These are phyloP conservation scores for Calliphora vomitoria DNA, from an alignment of 2,888 invertebrate genomes.

Conservation along the genomic window DNA sequence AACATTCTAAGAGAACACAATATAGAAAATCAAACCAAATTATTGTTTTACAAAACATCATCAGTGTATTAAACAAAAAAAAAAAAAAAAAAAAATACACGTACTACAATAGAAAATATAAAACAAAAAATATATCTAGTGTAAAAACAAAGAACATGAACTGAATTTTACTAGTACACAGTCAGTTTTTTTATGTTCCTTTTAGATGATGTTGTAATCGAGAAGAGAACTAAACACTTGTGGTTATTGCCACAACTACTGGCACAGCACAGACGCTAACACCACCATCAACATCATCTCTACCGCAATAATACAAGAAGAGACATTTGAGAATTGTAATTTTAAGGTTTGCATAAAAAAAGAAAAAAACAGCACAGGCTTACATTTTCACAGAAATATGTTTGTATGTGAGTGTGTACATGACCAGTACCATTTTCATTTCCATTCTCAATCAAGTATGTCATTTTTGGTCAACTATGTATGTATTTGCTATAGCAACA, in stretches of 20 bases:
- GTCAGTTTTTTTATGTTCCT: neutral
- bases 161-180: constrained; percentile 38
- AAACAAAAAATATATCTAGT: constrained; percentile 1
- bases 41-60: constrained; percentile 57
- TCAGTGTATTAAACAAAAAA: constrained; percentile 5
- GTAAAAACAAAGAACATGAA: constrained; percentile 29
- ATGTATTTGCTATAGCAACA: neutral
- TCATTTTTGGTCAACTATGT: constrained; percentile 56
- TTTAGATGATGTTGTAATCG: constrained; percentile 37
- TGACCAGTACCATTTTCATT: constrained; percentile 53
- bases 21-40: constrained; percentile 56
- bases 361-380: constrained; percentile 26
- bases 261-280: constrained; percentile 1
- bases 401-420: neutral
- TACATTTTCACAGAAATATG: constrained; percentile 9
- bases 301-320: constrained; percentile 29
- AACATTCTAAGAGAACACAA: neutral
- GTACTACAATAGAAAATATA: neutral
- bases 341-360: constrained; percentile 23
- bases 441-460: constrained; percentile 65
- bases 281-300: constrained; percentile 21
- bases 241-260: constrained; percentile 53
- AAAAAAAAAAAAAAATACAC: constrained; percentile 3
- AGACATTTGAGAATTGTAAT: constrained; percentile 52
- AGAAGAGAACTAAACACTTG: constrained; percentile 67